Conservation (phyloP, 2,888 invertebrate species). For the Agrenia bidenticulata region DNA sequence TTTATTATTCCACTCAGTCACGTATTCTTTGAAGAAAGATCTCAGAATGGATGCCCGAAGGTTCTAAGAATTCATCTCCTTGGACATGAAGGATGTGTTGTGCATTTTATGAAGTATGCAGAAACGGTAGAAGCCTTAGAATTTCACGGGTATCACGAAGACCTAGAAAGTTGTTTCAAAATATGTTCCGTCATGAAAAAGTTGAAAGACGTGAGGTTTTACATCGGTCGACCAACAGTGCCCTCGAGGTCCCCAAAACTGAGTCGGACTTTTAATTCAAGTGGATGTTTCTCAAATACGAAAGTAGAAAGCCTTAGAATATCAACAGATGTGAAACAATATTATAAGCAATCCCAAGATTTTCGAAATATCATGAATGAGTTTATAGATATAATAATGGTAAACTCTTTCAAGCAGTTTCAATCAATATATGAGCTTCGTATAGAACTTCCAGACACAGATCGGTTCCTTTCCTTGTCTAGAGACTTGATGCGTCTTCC, state of each 20-base stretch:
- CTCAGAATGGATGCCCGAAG: not conserved
- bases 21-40: not conserved
- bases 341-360: not conserved
- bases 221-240: not conserved
- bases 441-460: not conserved
- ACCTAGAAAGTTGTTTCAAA: not conserved
- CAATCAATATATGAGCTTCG: not conserved
- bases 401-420: not conserved
- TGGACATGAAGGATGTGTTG: not conserved
- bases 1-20: not conserved
- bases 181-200: not conserved
- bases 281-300: not conserved
- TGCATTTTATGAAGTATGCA: not conserved
- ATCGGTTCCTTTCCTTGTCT: not conserved
- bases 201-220: not conserved
- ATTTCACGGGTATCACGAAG: not conserved
- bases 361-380: not conserved
- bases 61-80: not conserved
- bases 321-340: not conserved
- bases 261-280: too few relatives aligned
- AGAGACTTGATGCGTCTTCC: not conserved
- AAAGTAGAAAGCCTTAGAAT: not conserved
- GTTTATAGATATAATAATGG: not conserved
- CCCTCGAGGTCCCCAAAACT: too few relatives aligned
- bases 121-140: not conserved